phyloP scores from a whole-genome alignment of 2,888 invertebrate species.

The Heliconius sara region DNA sequence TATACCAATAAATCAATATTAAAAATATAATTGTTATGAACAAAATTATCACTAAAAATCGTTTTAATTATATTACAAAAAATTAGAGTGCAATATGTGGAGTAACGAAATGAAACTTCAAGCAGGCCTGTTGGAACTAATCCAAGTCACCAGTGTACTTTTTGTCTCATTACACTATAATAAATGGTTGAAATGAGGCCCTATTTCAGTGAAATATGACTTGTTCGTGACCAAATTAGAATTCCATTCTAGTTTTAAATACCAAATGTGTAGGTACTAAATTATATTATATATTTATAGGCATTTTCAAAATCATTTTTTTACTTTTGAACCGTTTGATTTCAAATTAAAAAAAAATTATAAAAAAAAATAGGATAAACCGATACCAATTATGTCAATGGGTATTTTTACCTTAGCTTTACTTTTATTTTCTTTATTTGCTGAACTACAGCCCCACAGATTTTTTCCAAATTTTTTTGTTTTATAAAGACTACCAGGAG shows the following conservation, averaged over 20 bases:
- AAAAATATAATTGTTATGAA: background rate
- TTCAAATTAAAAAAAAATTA: too few species aligned
- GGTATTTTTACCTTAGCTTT: too few species aligned
- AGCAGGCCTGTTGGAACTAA: conserved; percentile 76
- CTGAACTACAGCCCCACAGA: too few species aligned
- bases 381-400: too few species aligned
- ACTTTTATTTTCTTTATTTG: too few species aligned
- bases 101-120: conserved; percentile 77
- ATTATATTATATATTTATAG: background rate
- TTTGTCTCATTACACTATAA: conserved; percentile 68
- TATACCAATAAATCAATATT: background rate
- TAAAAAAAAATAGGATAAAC: too few species aligned
- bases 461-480: background rate
- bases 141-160: conserved; percentile 70
- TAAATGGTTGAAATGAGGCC: conserved; percentile 59
- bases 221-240: conserved; percentile 38
- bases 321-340: background rate
- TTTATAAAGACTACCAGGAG: background rate
- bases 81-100: conserved; percentile 8
- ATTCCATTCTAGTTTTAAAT: conserved; percentile 48
- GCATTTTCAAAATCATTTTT: background rate
- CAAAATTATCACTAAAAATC: background rate
- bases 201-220: conserved; percentile 38
- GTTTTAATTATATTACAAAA: conserved; percentile 12
- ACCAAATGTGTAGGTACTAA: conserved; percentile 21